A percentile compares a stretch with the other conserved stretches of the same genome.
These are phyloP conservation scores for Drosophila malerkotliana DNA, from an alignment of 1,140 invertebrate genomes.

Conservation along the genomic window DNA sequence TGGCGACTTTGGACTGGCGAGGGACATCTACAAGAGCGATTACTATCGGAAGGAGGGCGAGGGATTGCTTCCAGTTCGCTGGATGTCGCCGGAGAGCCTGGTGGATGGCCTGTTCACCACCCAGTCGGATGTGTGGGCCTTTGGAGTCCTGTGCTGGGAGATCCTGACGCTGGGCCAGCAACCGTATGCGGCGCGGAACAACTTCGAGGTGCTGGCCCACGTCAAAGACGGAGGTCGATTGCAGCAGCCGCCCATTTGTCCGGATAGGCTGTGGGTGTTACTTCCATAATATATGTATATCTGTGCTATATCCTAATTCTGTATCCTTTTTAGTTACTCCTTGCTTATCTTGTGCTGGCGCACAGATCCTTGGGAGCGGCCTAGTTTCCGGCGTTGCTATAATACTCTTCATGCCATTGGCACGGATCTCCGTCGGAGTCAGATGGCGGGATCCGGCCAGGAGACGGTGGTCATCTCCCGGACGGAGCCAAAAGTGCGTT, in stretches of 20 bases:
- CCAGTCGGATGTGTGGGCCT: slow-evolving; percentile 98
- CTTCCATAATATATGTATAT: neutral
- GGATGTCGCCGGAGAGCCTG: slow-evolving; percentile 98
- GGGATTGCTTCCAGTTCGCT: slow-evolving; percentile 90
- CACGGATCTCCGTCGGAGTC: slow-evolving; percentile 57
- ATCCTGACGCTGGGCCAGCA: slow-evolving; percentile 97
- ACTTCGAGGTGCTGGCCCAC: slow-evolving; percentile 95
- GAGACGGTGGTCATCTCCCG: slow-evolving; percentile 3
- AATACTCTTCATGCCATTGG: slow-evolving; percentile 85
- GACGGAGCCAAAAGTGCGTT: slow-evolving; percentile 44
- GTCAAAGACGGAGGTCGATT: slow-evolving; percentile 94
- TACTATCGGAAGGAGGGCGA: slow-evolving; percentile 97
- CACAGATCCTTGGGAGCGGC: slow-evolving; percentile 89
- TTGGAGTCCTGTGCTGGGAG: slow-evolving; percentile 98
- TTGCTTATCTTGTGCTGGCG: slow-evolving; percentile 93
- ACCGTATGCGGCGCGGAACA: slow-evolving; percentile 96
- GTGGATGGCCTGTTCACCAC: slow-evolving; percentile 97
- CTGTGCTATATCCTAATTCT: neutral
- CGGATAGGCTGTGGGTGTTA: slow-evolving; percentile 89
- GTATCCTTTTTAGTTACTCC: slow-evolving; percentile 86
- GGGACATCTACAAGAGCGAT: slow-evolving; percentile 98
- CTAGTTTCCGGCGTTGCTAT: slow-evolving; percentile 91
- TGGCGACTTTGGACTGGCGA: slow-evolving; percentile 96
- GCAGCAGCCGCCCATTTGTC: slow-evolving; percentile 92
- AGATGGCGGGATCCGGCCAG: slow-evolving; percentile 11